Evolutionary conservation across 2,113 vertebrate species (phyloP), one percentile per base, ranked within the genome.

Genomic region (Istiophorus platypterus): DNA sequence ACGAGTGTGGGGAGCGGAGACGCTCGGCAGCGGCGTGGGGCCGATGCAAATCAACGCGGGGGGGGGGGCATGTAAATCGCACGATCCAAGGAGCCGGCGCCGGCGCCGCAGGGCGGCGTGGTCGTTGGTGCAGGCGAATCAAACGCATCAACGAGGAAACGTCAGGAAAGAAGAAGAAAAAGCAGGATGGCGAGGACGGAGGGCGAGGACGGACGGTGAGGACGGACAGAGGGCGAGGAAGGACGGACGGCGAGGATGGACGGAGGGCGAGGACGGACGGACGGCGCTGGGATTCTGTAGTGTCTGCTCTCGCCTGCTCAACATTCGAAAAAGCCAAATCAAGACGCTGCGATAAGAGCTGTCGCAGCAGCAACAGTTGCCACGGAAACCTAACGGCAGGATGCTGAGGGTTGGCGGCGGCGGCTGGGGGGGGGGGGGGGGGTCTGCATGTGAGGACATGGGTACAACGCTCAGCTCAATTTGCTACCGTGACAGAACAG

Each of bases 321-420:
- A 91, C 92, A 94, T 94, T 90, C 67, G 74, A 83, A 89, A 89
- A 34, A 92, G 83, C 90, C 79, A 88, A 92, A 92, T 89, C 87
- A 86, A 92, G 84, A 89, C 57, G 45, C 88, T 47, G 85, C 80
- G 89, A 91, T 90, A 91, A 91, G 89, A 80, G 90, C 92, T 91
- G 94, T 92, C 84, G 92, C 93, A 92, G 92, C 84, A 12, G 92
- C 93, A 95, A 94, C 94, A 89, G 95, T 95, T 95, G 91, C 94
- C 92, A 95, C 84, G 94, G 95, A 91, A 94, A 95, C 94, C 90
- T 89, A 89, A 88, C 88, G 82, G 85, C 85, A 87, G 90, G 90
- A 92, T 91, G 87, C 86, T 85, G 84, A 80, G 86, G 80, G 77
- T 34, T 66, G 84, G 18, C 8, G 9, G 12, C 39, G 47, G 45